Conservation (phyloP, 2,113 vertebrate genomes). For the Anoura caudifer region DNA sequence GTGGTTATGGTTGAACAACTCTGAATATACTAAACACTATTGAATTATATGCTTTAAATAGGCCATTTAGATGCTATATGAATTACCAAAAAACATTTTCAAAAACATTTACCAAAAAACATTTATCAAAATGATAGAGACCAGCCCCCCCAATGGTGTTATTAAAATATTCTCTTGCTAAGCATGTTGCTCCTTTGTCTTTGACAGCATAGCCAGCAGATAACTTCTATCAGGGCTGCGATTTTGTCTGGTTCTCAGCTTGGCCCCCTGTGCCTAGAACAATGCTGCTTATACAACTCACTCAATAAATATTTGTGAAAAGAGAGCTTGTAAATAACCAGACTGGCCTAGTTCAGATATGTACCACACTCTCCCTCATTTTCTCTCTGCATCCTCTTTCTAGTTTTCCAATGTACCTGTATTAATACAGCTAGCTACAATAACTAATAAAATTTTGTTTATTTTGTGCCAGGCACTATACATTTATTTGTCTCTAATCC, state of each 20-base stretch:
- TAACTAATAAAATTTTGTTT: not conserved
- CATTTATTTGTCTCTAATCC: slow-evolving; percentile 32
- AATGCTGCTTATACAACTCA: not conserved
- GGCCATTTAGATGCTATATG: not conserved
- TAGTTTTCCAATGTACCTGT: not conserved
- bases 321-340: not conserved
- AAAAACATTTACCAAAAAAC: too few species aligned
- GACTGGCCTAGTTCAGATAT: not conserved
- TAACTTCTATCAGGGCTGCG: not conserved
- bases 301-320: not conserved
- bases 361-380: not conserved
- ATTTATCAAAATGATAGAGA: not conserved
- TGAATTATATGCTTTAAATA: not conserved
- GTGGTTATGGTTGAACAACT: not conserved
- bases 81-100: not conserved
- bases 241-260: not conserved
- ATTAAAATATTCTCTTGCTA: not conserved
- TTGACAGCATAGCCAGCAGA: not conserved
- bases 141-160: not conserved
- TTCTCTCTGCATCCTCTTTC: not conserved
- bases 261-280: not conserved
- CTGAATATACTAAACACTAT: not conserved
- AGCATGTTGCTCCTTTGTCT: not conserved
- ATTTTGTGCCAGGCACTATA: slow-evolving; percentile 18
- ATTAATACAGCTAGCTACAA: not conserved